These are phyloP conservation scores for Scomber colias DNA, from an alignment of 2,113 vertebrate species.

Conservation along the genomic window DNA sequence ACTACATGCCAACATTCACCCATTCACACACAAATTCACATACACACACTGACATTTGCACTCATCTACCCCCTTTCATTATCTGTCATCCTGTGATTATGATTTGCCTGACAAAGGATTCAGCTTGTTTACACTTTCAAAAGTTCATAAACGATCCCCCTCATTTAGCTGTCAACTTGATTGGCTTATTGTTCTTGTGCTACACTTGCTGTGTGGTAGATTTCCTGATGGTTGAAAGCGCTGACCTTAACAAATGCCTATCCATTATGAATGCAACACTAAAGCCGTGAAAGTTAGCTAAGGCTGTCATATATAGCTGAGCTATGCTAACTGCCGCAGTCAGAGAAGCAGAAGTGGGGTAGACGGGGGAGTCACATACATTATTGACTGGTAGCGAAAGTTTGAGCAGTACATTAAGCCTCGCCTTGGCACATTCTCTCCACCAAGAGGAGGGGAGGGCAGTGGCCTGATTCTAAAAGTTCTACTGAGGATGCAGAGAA, in stretches of 20 bases:
- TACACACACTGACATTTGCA: constrained; percentile 55
- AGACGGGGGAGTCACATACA: constrained; percentile 46
- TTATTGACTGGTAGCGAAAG: constrained; percentile 70
- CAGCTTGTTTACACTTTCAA: constrained; percentile 69
- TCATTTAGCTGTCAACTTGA: constrained; percentile 62
- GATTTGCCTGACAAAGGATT: constrained; percentile 53
- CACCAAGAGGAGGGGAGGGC: constrained; percentile 28
- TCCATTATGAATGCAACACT: constrained; percentile 67
- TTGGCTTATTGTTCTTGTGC: constrained; percentile 49
- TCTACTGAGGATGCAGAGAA: constrained; percentile 47
- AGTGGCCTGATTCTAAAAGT: constrained; percentile 67
- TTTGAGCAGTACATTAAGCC: constrained; percentile 60
- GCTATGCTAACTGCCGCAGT: constrained; percentile 52
- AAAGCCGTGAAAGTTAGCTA: constrained; percentile 50
- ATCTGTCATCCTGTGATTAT: constrained; percentile 63
- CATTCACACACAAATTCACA: too few relatives aligned
- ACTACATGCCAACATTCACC: too few relatives aligned
- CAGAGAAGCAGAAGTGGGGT: constrained; percentile 25
- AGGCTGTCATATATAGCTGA: constrained; percentile 57
- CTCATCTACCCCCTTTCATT: constrained; percentile 53
- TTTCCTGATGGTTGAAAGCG: constrained; percentile 46
- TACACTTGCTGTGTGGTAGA: not conserved
- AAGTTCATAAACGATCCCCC: constrained; percentile 64
- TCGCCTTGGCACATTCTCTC: constrained; percentile 44
- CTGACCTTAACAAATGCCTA: constrained; percentile 68